phyloP scores from a whole-genome alignment of 2,888 invertebrate genomes.

The Trichacis sp. region DNA sequence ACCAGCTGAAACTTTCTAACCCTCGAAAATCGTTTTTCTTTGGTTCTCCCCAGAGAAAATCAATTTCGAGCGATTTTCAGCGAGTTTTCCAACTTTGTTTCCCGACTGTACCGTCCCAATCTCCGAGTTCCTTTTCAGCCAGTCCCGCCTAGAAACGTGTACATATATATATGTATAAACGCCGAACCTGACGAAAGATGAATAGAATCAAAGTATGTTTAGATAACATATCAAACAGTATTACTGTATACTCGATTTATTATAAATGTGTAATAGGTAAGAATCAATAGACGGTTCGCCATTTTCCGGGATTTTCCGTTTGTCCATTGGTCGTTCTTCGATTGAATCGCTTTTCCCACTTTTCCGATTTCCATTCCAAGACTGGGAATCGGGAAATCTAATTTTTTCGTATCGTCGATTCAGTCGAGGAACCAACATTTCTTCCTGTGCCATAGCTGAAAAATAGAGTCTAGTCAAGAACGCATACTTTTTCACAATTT shows the following conservation, averaged over 20 bases:
- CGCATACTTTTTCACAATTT: no score
- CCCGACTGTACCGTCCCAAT: neutral
- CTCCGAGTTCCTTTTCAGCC: constrained; percentile 1
- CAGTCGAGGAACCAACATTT: constrained; percentile 35
- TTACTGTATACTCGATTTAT: constrained; percentile 64
- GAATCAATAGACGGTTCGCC: constrained; percentile 47
- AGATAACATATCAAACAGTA: constrained; percentile 68
- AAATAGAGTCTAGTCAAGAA: no score
- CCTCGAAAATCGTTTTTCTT: no score
- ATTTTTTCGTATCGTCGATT: no score
- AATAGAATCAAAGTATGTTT: constrained; percentile 57
- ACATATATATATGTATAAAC: constrained; percentile 46
- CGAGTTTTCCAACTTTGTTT: neutral
- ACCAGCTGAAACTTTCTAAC: constrained; percentile 17
- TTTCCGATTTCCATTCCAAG: no score
- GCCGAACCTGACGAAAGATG: constrained; percentile 32
- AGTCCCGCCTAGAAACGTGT: constrained; percentile 52
- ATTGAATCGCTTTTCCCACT: no score
- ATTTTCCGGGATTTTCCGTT: constrained; percentile 47
- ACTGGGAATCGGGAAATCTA: no score
- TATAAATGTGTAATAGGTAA: constrained; percentile 49
- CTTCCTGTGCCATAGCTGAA: no score
- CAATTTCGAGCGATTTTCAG: neutral
- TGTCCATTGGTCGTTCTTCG: constrained; percentile 9
- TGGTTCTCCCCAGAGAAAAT: constrained; percentile 2